Base-by-base conservation (phyloP, 2,797 vertebrate genomes). In the Tauraco hartlaubi region DNA sequence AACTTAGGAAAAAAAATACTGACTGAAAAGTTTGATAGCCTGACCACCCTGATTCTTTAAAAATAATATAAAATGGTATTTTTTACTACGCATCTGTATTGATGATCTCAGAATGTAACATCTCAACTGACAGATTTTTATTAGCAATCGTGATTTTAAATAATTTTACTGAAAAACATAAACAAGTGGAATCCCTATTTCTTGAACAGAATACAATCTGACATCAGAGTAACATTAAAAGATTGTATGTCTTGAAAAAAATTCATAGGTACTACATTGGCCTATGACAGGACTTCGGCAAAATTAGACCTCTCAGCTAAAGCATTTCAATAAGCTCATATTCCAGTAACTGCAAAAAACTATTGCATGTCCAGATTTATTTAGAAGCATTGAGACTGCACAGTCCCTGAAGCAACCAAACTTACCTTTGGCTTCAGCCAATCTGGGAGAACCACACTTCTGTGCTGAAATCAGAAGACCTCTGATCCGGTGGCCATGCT, bases 401-500 rank as follows among this genome's bases (percentile, higher is more conserved):
- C 5, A 44, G 21, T 52, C 12, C 10, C 31, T 48, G 33, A 61
- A 81, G 46, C 37, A 73, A 33, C 55, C 37, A 48, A 29, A 44
- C 20, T 15, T 33, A 7, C 12, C 46, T 33, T 31, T 0, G 3
- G 15, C 26, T 54, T 71, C 51, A 62, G 7, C 28, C 26, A 62
- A 4, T 18, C 5, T 5, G 2, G 14, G 20, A 74, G 31, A 85
- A 5, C 3, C 35, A 37, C 1, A 1, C 9, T 28, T 39, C 33
- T 43, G 23, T 56, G 62, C 14, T 25, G 1, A 49, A 59, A 87
- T 33, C 23, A 64, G 22, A 41, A 23, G 5, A 5, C 15, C 13
- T 37, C 26, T 66, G 37, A 22, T 33, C 12, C 26, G 1, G 11
- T 2, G 11, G 10, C 13, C 8, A 10, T 29, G 12, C 1, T 1